A percentile compares a stretch with the other conserved stretches of the same genome.
These are phyloP conservation scores for Lasius fuliginosus DNA, from an alignment of 2,888 invertebrate genomes.

Conservation along the genomic window DNA sequence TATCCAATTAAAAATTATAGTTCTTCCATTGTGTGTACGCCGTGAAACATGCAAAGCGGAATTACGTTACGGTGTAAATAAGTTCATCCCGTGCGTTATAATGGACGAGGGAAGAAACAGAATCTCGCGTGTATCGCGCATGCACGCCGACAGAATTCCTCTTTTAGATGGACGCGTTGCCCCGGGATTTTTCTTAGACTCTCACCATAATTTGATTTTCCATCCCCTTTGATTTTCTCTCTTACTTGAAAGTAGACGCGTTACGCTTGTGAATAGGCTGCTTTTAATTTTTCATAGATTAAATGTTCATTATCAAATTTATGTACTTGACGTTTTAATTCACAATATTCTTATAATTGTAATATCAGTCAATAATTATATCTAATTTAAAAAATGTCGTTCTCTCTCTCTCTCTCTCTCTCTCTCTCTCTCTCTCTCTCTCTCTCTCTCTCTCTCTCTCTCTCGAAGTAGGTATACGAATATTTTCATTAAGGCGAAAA, in stretches of 20 bases:
- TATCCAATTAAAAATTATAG: constrained; percentile 48
- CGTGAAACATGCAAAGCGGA: constrained; percentile 49
- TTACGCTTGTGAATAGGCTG: neutral
- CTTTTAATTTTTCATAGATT: neutral
- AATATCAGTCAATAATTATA: neutral
- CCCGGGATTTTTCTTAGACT: constrained; percentile 2
- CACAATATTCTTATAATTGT: neutral
- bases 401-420: too few relatives aligned
- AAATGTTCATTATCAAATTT: constrained; percentile 17
- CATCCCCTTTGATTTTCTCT: neutral
- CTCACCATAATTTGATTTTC: neutral
- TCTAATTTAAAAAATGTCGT: neutral
- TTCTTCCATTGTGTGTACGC: constrained; percentile 34
- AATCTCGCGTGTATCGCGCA: constrained; percentile 9
- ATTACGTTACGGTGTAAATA: constrained; percentile 40
- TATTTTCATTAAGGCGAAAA: neutral
- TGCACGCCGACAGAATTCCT: constrained; percentile 3
- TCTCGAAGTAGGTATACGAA: neutral
- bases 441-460: too few relatives aligned
- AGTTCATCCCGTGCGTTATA: neutral
- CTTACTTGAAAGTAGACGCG: neutral
- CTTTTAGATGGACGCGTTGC: neutral
- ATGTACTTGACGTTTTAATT: neutral
- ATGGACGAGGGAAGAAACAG: neutral
- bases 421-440: too few relatives aligned